Base-by-base conservation (phyloP, 2,888 invertebrate species). In the Macrophya alboannulata region DNA sequence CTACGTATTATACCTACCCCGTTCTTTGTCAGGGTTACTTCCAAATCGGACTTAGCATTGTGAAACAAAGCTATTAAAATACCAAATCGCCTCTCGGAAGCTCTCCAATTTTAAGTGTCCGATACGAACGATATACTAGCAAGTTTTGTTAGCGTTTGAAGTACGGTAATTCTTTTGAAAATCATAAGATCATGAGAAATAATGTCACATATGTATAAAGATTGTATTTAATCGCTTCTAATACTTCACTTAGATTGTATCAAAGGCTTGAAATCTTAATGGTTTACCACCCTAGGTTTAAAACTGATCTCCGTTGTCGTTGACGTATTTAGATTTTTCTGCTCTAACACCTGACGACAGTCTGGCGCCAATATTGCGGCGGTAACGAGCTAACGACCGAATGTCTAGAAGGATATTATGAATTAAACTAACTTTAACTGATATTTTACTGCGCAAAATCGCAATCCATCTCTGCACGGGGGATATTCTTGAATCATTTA, bases 1-100 rank as follows among this genome's bases (percentile, higher is more conserved):
- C 31, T 3, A 3, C 31, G 31, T 31, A 31, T 31, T 31, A 31
- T 31, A n/a, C 12, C 62, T 62, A 12, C n/a, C 21, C 40, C 21
- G 68, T 68, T 83, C 83, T 68, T 83, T 83, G 83, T 83, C 83
- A 83, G 83, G 83, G 83, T 68, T 83, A 83, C 83, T 65, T 71
- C 83, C 81, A 43, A 81, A 62, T 43, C 81, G 9, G 59, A 25
- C 6, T 21, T 21, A 9, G 43, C 10, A 48, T 55, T 55, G 77
- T 17, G 37, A 51, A 62, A 81, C 43, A 2, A 25, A 43, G 59
- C 21, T 37, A 76, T 59, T 25, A 43, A 9, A 81, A 81, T 8
- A 81, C 62, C 62, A 43, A 62, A 25, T 43, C 21, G 15, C 40
- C 15, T 37, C 40, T 62, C 12, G n/a, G 45, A 74, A 74, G 10